Base-by-base conservation (phyloP, 2,797 vertebrate genomes). In the Synaphobranchus kaupii region DNA sequence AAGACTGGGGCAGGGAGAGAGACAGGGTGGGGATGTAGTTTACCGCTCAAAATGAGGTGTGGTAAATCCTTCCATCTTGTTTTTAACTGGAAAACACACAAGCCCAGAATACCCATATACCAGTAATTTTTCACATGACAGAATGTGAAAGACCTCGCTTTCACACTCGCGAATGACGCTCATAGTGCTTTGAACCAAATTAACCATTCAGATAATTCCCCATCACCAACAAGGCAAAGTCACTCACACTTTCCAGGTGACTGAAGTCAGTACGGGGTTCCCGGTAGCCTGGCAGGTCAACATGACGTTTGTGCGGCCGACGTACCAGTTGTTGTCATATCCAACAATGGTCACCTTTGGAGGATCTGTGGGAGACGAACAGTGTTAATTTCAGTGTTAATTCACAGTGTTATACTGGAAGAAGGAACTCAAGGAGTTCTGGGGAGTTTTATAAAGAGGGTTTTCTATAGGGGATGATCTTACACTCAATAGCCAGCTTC, bases 291-390 rank as follows among this genome's bases (percentile, higher is more conserved):
- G 90, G 88, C 98, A 98, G 87, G 83, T 94, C 87, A 98, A 93
- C 15, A 56, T 54, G 22, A 93, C 97, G n/a, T 96, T 97, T 0
- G 93, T 95, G 4, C 97, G 97, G 83, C 97, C 96, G 0, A 97
- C 7, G 85, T 97, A 97, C 98, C 97, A 98, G 91, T 98, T 97
- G 88, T 96, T 93, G 80, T 98, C 97, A 7, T 98, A 98, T 83
- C 97, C 97, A 0, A 90, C 89, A 47, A 98, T 97, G 81, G 91
- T 88, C 85, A 98, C 96, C 89, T 94, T 90, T 0, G 98, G 98
- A 54, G 95, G 87, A 85, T 96, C 98, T 98, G 91, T 1, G 28
- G 73, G 58, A 84, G 73, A 28, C 71, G 47, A 12, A 47, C 34
- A 6, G 71, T 5, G 48, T 58, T 20, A 60, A 84, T 86, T 31